These are phyloP conservation scores for Pampus argenteus DNA, from an alignment of 2,797 vertebrate species.

Conservation along the genomic window DNA sequence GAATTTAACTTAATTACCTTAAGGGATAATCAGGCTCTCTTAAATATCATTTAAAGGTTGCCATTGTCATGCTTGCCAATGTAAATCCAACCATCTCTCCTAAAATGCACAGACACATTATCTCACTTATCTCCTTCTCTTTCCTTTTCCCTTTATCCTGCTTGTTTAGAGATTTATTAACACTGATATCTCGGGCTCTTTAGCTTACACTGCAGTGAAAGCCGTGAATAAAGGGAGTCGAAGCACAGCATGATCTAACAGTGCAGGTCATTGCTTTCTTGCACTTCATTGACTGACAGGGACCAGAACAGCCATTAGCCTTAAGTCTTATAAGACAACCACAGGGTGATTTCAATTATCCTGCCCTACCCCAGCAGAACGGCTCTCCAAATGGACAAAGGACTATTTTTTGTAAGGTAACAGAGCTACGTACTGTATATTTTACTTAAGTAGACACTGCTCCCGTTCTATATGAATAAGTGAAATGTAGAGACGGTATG, in stretches of 20 bases:
- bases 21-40: slow-evolving; percentile 76
- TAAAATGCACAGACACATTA: slow-evolving; percentile 59
- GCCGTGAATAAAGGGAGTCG: slow-evolving; percentile 44
- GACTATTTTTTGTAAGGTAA: slow-evolving; percentile 47
- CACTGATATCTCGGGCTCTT: slow-evolving; percentile 46
- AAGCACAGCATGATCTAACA: slow-evolving; percentile 25
- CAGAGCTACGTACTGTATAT: slow-evolving; percentile 30
- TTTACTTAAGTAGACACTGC: slow-evolving; percentile 27
- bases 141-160: slow-evolving; percentile 39
- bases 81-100: slow-evolving; percentile 71
- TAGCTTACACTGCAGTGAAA: slow-evolving; percentile 52
- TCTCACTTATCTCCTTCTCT: slow-evolving; percentile 45
- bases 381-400: slow-evolving; percentile 62
- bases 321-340: slow-evolving; percentile 74
- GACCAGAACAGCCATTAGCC: slow-evolving; percentile 74
- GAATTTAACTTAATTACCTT: slow-evolving; percentile 81
- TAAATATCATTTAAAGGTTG: slow-evolving; percentile 85
- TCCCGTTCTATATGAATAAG: neutral
- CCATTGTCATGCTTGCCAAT: slow-evolving; percentile 70
- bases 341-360: slow-evolving; percentile 78
- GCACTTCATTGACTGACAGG: slow-evolving; percentile 70
- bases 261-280: slow-evolving; percentile 34
- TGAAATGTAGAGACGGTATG: neutral
- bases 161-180: slow-evolving; percentile 65
- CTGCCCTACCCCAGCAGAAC: slow-evolving; percentile 59